phyloP scores from a whole-genome alignment of 1,140 invertebrate species.

The Sycophaga agraensis region DNA sequence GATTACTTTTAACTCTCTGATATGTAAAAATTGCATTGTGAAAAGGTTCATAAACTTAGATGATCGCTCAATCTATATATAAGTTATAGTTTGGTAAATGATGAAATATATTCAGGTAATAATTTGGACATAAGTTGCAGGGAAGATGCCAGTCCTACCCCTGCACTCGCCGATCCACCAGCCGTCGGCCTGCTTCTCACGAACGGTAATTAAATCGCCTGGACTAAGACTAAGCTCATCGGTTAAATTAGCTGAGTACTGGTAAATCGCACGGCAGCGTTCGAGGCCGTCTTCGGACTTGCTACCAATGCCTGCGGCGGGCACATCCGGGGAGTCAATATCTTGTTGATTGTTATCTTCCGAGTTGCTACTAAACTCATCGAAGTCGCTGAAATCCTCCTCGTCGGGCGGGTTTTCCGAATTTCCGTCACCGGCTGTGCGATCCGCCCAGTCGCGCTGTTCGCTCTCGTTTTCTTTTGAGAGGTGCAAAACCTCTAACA shows the following conservation, averaged over 20 bases:
- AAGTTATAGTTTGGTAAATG: too few species aligned
- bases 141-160: constrained; percentile 86
- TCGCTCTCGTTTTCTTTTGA: constrained; percentile 51
- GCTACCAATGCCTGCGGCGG: constrained; percentile 10
- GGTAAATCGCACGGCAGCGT: constrained; percentile 81
- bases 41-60: too few species aligned
- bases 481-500: constrained; percentile 49
- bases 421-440: constrained; percentile 80
- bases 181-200: constrained; percentile 88
- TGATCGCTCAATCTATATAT: too few species aligned
- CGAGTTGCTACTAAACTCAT: constrained; percentile 58
- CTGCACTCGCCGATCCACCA: constrained; percentile 92
- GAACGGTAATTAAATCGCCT: constrained; percentile 85
- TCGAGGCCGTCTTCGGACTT: constrained; percentile 56
- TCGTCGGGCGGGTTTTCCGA: constrained; percentile 60
- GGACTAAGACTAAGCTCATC: constrained; percentile 84
- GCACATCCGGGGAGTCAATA: constrained; percentile 41
- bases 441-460: constrained; percentile 66
- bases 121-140: constrained; percentile 86
- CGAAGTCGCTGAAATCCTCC: constrained; percentile 59
- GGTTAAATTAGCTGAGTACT: constrained; percentile 82
- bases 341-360: constrained; percentile 55
- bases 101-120: constrained; percentile 40
- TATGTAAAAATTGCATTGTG: too few species aligned
- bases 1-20: not conserved